phyloP scores from a whole-genome alignment of 2,888 invertebrate genomes.

The Galerucella pusilla region DNA sequence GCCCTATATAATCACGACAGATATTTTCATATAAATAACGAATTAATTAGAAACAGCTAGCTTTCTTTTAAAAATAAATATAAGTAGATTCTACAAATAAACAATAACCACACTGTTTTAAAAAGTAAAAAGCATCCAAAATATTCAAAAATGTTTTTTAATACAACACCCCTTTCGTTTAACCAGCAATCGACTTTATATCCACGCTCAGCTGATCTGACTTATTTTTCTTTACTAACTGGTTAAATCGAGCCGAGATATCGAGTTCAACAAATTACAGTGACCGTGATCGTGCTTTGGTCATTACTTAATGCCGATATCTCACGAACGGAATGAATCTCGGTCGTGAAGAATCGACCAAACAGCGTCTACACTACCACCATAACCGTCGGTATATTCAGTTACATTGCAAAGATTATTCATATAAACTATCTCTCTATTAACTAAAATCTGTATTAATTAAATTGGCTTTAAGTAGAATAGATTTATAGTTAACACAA shows the following conservation, averaged over 20 bases:
- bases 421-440: not conserved
- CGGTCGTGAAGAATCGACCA: conserved; percentile 56
- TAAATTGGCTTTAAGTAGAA: too few relatives aligned
- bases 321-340: conserved; percentile 59
- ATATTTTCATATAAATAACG: too few relatives aligned
- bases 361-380: conserved; percentile 14
- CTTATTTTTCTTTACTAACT: conserved; percentile 60
- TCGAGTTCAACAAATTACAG: conserved; percentile 63
- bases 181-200: conserved; percentile 22
- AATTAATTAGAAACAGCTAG: too few relatives aligned
- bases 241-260: conserved; percentile 60
- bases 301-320: conserved; percentile 64
- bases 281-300: conserved; percentile 63
- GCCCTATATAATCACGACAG: too few relatives aligned
- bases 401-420: not conserved
- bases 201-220: conserved; percentile 51
- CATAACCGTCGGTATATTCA: conserved; percentile 18
- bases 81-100: too few relatives aligned
- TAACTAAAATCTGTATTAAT: too few relatives aligned
- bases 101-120: too few relatives aligned
- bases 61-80: too few relatives aligned
- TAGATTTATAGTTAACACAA: too few relatives aligned
- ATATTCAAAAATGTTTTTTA: not conserved
- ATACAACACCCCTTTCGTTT: not conserved
- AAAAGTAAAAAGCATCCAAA: not conserved